phyloP scores from a whole-genome alignment of 2,113 vertebrate genomes.

The Capreolus pygargus region DNA sequence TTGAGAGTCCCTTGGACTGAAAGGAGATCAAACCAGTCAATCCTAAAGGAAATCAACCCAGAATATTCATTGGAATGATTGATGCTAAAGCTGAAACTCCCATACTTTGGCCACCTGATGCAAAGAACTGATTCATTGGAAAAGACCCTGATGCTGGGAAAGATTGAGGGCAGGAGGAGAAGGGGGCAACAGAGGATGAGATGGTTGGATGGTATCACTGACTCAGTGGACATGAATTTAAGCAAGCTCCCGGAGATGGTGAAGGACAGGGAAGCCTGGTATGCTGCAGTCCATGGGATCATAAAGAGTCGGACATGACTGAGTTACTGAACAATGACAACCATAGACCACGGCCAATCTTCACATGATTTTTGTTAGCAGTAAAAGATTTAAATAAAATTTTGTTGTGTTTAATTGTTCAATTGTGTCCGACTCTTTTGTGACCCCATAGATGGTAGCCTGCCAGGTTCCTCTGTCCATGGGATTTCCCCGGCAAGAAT shows the following conservation, averaged over 20 bases:
- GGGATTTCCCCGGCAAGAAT: not conserved
- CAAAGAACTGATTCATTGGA: not conserved
- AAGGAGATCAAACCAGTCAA: not conserved
- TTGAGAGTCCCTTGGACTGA: not conserved
- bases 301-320: accelerated
- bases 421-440: not conserved
- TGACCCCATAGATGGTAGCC: not conserved
- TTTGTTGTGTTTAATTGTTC: not conserved
- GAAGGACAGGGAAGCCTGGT: not conserved
- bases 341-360: not conserved
- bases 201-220: not conserved
- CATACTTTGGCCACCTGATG: not conserved
- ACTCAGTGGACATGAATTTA: not conserved
- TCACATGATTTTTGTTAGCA: not conserved
- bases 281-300: not conserved
- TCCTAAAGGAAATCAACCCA: not conserved
- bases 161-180: not conserved
- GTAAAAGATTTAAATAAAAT: not conserved
- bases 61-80: not conserved
- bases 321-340: not conserved
- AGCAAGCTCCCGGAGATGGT: not conserved
- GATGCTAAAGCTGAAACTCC: not conserved
- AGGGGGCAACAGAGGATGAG: not conserved
- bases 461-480: not conserved
- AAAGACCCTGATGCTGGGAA: not conserved